These are phyloP conservation scores for Nomada fabriciana DNA, from an alignment of 2,888 invertebrate genomes.

Conservation along the genomic window DNA sequence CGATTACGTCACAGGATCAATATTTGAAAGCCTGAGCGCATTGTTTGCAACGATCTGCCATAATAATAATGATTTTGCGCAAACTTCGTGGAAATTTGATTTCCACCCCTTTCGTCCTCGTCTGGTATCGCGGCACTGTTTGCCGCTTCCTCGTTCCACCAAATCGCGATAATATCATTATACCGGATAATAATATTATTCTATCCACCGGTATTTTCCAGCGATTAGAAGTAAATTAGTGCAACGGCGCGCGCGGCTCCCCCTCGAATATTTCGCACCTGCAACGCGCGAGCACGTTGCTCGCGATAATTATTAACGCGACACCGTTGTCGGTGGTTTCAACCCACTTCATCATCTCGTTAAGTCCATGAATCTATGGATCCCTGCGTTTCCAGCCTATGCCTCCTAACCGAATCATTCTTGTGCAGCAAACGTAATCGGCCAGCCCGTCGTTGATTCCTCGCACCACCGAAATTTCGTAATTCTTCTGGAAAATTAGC, in stretches of 20 bases:
- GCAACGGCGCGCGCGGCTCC: slow-evolving; percentile 10
- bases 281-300: slow-evolving; percentile 19
- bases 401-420: background rate
- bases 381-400: background rate
- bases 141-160: background rate
- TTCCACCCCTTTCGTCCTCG: slow-evolving; percentile 8
- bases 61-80: slow-evolving; percentile 62
- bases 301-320: slow-evolving; percentile 43
- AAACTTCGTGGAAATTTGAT: slow-evolving; percentile 59
- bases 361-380: slow-evolving; percentile 41
- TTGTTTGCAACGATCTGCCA: slow-evolving; percentile 61
- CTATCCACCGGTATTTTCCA: slow-evolving; percentile 56
- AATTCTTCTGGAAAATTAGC: slow-evolving; percentile 67
- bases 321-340: slow-evolving; percentile 40
- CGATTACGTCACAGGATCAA: slow-evolving; percentile 61
- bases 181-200: slow-evolving; percentile 62
- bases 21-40: slow-evolving; percentile 61
- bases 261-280: slow-evolving; percentile 39
- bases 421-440: background rate
- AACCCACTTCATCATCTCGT: slow-evolving; percentile 42
- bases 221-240: slow-evolving; percentile 61
- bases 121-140: background rate
- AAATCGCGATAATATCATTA: slow-evolving; percentile 61
- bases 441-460: background rate
- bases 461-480: too few relatives aligned